phyloP scores from a whole-genome alignment of 2,888 invertebrate species.

The Ellobium chinense region DNA sequence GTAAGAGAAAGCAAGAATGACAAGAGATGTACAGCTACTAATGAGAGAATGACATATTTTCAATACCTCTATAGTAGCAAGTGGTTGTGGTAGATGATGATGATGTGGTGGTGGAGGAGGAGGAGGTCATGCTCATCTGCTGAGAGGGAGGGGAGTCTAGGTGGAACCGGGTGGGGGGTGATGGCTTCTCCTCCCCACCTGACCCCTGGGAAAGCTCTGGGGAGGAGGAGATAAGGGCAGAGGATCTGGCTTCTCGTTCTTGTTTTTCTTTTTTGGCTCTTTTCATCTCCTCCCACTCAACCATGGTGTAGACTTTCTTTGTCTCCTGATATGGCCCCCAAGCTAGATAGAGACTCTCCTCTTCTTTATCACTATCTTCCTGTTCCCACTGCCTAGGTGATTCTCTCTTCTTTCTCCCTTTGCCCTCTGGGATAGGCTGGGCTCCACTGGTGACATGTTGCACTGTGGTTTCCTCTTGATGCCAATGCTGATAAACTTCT shows the following conservation, averaged over 20 bases:
- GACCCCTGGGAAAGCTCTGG: conserved; percentile 41
- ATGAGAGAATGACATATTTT: conserved; percentile 9
- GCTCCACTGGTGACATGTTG: not conserved
- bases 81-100: conserved; percentile 29
- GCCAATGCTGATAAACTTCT: conserved; percentile 14
- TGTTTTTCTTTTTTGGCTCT: conserved; percentile 51
- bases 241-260: conserved; percentile 30
- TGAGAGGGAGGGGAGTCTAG: conserved; percentile 28
- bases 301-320: conserved; percentile 74
- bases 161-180: conserved; percentile 40
- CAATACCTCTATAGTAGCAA: conserved; percentile 41
- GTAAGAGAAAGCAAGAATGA: not conserved
- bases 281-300: conserved; percentile 75
- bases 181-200: conserved; percentile 23
- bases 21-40: not conserved
- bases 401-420: conserved; percentile 17
- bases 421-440: not conserved
- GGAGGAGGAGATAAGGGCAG: conserved; percentile 38
- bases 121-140: conserved; percentile 20
- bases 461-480: conserved; percentile 3
- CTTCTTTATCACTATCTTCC: conserved; percentile 23
- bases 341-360: conserved; percentile 50
- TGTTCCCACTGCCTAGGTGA: conserved; percentile 16
- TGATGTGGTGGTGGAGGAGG: conserved; percentile 29
- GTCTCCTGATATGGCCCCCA: conserved; percentile 70